A percentile compares a stretch with the other conserved stretches of the same genome.
Conservation (phyloP, 1,140 invertebrate species). For the Octopus bimaculoides region DNA sequence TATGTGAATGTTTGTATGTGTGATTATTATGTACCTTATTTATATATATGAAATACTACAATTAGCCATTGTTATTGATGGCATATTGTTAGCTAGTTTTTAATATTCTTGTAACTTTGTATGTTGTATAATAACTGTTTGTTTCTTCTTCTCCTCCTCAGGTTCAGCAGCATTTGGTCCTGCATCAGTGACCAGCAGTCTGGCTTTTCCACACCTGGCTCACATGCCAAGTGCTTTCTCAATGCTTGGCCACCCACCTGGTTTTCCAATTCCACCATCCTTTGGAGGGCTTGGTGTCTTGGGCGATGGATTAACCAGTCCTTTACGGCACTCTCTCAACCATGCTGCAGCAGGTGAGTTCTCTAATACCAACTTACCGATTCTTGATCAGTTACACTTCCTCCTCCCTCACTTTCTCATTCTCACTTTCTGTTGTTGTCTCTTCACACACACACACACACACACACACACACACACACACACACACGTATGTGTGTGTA, state of each 20-base stretch:
- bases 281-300: constrained; percentile 39
- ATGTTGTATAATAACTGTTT: constrained; percentile 4
- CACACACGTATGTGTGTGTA: too few species aligned
- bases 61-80: not conserved
- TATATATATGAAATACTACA: not conserved
- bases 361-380: too few species aligned
- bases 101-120: not conserved
- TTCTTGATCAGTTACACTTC: too few species aligned
- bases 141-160: constrained; percentile 18
- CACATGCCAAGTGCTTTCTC: constrained; percentile 39
- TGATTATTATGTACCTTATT: not conserved
- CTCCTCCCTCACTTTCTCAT: too few species aligned
- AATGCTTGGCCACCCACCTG: constrained; percentile 36
- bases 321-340: constrained; percentile 25
- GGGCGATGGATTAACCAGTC: constrained; percentile 24
- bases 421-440: too few species aligned
- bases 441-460: too few species aligned
- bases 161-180: constrained; percentile 32
- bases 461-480: too few species aligned
- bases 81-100: constrained; percentile 19
- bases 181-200: constrained; percentile 24
- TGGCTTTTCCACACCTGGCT: constrained; percentile 36
- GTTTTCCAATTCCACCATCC: constrained; percentile 32
- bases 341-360: constrained; percentile 24
- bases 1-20: too few species aligned